Percentiles rank a stretch among this genome's conserved stretches.
phyloP scores from a whole-genome alignment of 2,888 invertebrate genomes.

The Pheosia gnoma region DNA sequence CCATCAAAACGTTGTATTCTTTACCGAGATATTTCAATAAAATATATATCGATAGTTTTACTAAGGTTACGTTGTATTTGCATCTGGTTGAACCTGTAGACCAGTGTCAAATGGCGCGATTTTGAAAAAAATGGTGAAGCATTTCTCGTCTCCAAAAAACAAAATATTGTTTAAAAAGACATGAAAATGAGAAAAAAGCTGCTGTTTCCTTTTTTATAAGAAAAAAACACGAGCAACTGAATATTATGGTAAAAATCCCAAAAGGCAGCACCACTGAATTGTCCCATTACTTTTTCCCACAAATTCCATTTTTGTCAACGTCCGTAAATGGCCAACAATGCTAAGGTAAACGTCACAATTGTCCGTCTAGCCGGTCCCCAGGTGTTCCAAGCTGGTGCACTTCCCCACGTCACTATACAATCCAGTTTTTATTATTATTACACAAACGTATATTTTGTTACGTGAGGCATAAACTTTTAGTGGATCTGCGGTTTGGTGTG shows the following conservation, averaged over 20 bases:
- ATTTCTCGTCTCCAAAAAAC: too few species aligned
- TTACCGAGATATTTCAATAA: background rate
- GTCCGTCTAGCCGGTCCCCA: conserved; percentile 44
- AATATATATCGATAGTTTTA: background rate
- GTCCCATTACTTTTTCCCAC: conserved; percentile 19
- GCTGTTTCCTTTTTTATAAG: background rate
- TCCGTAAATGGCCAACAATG: conserved; percentile 41
- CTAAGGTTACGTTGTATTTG: background rate
- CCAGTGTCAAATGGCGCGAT: background rate
- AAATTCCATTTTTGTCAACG: conserved; percentile 34
- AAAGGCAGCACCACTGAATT: conserved; percentile 13
- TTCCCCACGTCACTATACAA: conserved; percentile 59
- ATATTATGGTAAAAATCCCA: conserved; percentile 13
- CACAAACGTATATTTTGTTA: conserved; percentile 24
- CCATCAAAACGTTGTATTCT: background rate
- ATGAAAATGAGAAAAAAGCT: too few species aligned
- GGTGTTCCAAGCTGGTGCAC: conserved; percentile 55
- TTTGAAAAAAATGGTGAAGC: too few species aligned
- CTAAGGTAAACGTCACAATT: conserved; percentile 46
- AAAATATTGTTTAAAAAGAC: too few species aligned
- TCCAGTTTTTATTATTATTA: conserved; percentile 55
- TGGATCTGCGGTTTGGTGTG: conserved; percentile 46
- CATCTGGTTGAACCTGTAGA: background rate
- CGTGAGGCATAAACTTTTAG: conserved; percentile 55
- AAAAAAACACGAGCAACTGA: background rate